phyloP scores from a whole-genome alignment of 2,888 invertebrate species.

The Pheosia gnoma region DNA sequence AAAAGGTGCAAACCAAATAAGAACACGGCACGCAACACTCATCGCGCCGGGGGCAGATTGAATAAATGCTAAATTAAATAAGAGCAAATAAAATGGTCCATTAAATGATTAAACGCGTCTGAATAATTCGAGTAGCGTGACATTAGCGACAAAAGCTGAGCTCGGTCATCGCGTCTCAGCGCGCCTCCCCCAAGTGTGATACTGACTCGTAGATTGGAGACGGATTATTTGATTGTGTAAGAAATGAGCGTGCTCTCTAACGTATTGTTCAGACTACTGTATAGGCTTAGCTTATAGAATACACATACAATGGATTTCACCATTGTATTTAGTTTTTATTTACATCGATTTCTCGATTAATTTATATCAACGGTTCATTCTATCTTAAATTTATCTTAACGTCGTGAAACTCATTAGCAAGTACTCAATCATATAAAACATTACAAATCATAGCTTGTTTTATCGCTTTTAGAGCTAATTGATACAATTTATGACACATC shows the following conservation, averaged over 20 bases:
- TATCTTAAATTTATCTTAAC: neutral
- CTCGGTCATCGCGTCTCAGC: conserved; percentile 39
- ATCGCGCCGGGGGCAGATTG: conserved; percentile 78
- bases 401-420: neutral
- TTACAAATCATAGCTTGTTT: neutral
- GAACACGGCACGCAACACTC: conserved; percentile 68
- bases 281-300: conserved; percentile 22
- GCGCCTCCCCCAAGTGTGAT: conserved; percentile 48
- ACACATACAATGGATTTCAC: conserved; percentile 20
- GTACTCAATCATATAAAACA: neutral
- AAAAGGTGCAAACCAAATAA: conserved; percentile 80
- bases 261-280: conserved; percentile 38
- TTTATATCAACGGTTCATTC: conserved; percentile 9
- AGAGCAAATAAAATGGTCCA: conserved; percentile 80
- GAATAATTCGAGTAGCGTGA: conserved; percentile 72
- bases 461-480: conserved; percentile 4
- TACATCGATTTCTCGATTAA: neutral
- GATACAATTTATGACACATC: conserved; percentile 16
- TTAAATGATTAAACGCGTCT: conserved; percentile 78
- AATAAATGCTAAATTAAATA: conserved; percentile 84
- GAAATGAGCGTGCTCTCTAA: conserved; percentile 47
- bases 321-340: conserved; percentile 24
- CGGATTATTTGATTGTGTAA: conserved; percentile 63
- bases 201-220: conserved; percentile 45
- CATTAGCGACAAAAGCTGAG: conserved; percentile 65